Evolutionary conservation across 2,113 vertebrate genomes (phyloP), one percentile per base, ranked within the genome.

Genomic region (Lepidothrix coronata): DNA sequence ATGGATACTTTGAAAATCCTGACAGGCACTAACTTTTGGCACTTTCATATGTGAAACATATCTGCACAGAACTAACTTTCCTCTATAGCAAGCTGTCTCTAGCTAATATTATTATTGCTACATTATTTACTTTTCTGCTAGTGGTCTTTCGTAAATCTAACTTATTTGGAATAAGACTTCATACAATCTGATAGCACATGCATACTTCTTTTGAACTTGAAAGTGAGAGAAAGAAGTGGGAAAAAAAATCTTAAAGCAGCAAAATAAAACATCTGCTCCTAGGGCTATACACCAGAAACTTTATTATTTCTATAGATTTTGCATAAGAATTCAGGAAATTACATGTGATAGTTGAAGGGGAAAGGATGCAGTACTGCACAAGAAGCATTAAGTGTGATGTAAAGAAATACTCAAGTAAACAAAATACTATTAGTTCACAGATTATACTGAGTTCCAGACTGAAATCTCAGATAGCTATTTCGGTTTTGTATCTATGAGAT

Each of bases 241-340:
- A 84, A 94, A 95, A 57, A 49, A 39, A 88, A 82, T 22, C 46
- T 82, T 92, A 96, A 95, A 95, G 94, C 88, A 93, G 71, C 70
- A 96, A 93, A 96, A 96, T 89, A 93, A 96, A 97, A 80, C 63
- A 95, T 59, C 48, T 85, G 55, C 16, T 96, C 63, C 74, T 83
- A 58, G 39, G 75, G 54, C 82, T 94, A 79, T 52, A 88, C 81
- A 85, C 33, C 35, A 39, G 76, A 93, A 97, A 96, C 28, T 89
- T 43, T 88, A 89, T 88, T 85, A 83, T 52, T 19, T 93, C 65
- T 91, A 39, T 6, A 94, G 81, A 93, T 55, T 91, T 85, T 94
- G 52, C 90, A 57, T 84, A 95, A 27, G 71, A 97, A 59, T 88
- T 96, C 84, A 96, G 63, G 80, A 97, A 97, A 96, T 87, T 89